Base-by-base conservation (phyloP, 1,140 invertebrate species). In the Epicauta chinensis region DNA sequence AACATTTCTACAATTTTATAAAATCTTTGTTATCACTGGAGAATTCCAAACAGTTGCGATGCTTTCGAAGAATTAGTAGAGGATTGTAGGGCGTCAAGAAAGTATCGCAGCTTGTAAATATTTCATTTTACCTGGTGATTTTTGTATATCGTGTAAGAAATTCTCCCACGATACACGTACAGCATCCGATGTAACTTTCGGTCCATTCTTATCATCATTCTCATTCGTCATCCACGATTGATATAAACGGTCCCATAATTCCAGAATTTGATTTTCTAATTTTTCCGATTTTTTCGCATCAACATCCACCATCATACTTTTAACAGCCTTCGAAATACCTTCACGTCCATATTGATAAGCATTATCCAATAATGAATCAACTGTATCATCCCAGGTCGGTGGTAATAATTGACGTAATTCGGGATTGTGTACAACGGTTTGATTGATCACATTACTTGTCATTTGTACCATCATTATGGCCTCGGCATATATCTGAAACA, bases 181-280 rank as follows among this genome's bases (percentile, higher is more conserved):
- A n/a, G 83, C 82, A 38, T 80, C 78, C 17, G 79, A 73, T 45
- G 82, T 78, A 3, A 84, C 80, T 58, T 84, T 77, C 1, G 87
- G 87, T 0, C 86, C 87, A 51, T 75, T 69, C 1, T 71, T 58
- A 55, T 73, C 70, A 11, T 76, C 73, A 2, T 81, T 80, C 4
- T 23, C 23, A 7, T 23, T 23, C 67, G 86, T 82, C 69, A 93
- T 85, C 90, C 90, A 96, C 40, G 90, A 84, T 67, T 92, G 89
- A 70, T 97, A 97, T 1, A 96, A 77, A 56, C 89, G 78, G 66
- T 98, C 94, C 88, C 91, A 93, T 10, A 96, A 75, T 71, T 96
- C 89, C 17, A 97, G 75, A 2, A 96, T 84, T 75, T 97, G 93
- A 58, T 85, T 83, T 68, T 98, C 95, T 13, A 97, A 75, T 55